These are phyloP conservation scores for Drosophila athabasca DNA, from an alignment of 1,140 invertebrate genomes.

Conservation along the genomic window DNA sequence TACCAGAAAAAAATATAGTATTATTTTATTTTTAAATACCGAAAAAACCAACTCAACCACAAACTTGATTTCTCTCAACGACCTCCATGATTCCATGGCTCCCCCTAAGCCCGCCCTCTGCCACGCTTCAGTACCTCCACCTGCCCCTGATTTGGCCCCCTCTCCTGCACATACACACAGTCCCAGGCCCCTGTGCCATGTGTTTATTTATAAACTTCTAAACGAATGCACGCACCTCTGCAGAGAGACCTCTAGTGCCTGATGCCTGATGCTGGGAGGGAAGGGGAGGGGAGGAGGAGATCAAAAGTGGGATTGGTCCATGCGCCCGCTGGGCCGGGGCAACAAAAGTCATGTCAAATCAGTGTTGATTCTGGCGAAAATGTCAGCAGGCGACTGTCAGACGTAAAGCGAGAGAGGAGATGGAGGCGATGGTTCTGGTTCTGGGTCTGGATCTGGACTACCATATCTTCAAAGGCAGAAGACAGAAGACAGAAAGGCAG, in stretches of 20 bases:
- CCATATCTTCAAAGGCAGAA: conserved; percentile 24
- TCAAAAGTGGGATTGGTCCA: conserved; percentile 59
- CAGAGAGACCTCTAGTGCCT: not conserved
- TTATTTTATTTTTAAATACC: too few relatives aligned
- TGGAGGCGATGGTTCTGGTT: not conserved
- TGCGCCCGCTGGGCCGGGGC: conserved; percentile 51
- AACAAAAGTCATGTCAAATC: conserved; percentile 80
- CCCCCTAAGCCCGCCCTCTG: conserved; percentile 18
- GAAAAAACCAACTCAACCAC: conserved; percentile 16
- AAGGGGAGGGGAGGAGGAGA: not conserved
- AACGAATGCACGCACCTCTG: conserved; percentile 76
- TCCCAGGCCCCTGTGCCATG: conserved; percentile 11
- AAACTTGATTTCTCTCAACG: conserved; percentile 3
- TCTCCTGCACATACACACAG: not conserved
- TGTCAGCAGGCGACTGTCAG: conserved; percentile 68
- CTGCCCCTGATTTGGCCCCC: not conserved
- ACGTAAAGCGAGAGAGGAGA: not conserved
- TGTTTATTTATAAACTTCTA: conserved; percentile 80
- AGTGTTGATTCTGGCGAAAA: conserved; percentile 79
- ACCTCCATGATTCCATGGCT: not conserved
- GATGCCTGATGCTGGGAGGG: conserved; percentile 1
- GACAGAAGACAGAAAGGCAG: conserved; percentile 4
- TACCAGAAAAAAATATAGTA: too few relatives aligned
- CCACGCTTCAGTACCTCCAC: not conserved
- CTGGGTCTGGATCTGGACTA: conserved; percentile 6